phyloP scores from a whole-genome alignment of 2,888 invertebrate species.

The Hypselothyrea guttata region DNA sequence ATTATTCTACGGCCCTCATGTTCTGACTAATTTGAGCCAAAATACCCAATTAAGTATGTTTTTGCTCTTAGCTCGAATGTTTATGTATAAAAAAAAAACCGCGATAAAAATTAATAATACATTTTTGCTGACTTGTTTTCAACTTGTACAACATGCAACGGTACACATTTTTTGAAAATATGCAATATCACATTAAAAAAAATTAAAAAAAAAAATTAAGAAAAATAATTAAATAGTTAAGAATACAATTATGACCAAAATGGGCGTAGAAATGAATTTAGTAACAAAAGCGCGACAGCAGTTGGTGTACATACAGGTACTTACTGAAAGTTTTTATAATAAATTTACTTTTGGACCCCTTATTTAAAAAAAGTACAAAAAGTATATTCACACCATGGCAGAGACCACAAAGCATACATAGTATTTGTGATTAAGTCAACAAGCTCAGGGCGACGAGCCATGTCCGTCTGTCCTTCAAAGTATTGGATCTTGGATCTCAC shows the following conservation, averaged over 20 bases:
- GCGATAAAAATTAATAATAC: slow-evolving; percentile 10
- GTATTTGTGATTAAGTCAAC: too few relatives aligned
- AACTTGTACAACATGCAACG: slow-evolving; percentile 64
- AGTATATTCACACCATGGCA: too few relatives aligned
- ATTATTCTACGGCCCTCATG: slow-evolving; percentile 15
- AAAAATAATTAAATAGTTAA: background rate
- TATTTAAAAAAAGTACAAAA: too few relatives aligned
- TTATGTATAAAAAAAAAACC: slow-evolving; percentile 2
- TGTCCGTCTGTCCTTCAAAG: too few relatives aligned
- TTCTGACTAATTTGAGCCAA: slow-evolving; percentile 14
- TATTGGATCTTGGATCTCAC: too few relatives aligned
- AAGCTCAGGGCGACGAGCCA: too few relatives aligned
- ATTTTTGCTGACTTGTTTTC: slow-evolving; percentile 63
- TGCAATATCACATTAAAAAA: background rate
- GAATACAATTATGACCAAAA: too few relatives aligned
- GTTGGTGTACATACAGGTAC: slow-evolving; percentile 36
- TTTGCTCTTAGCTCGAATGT: slow-evolving; percentile 1
- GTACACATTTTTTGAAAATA: slow-evolving; percentile 50
- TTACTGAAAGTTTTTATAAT: slow-evolving; percentile 12
- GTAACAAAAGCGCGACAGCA: slow-evolving; percentile 22
- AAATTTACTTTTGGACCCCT: too few relatives aligned
- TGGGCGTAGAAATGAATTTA: slow-evolving; percentile 32
- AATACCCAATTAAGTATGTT: slow-evolving; percentile 12
- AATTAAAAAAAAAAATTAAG: background rate
- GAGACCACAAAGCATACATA: too few relatives aligned